phyloP scores from a whole-genome alignment of 2,888 invertebrate genomes.

The Latheticus oryzae region DNA sequence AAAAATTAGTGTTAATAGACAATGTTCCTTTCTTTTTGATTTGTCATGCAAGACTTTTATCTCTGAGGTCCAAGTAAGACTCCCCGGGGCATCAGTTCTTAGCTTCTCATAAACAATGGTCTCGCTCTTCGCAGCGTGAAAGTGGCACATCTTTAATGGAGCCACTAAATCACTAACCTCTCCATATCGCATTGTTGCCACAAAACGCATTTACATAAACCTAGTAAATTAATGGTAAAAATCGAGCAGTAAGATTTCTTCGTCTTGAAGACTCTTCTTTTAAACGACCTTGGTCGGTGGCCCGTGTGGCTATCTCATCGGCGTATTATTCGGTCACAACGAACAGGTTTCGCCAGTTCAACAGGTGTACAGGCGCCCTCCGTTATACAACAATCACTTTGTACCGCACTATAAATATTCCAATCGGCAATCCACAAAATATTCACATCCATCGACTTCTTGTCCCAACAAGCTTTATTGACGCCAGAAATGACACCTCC shows the following conservation, averaged over 20 bases:
- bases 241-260: slow-evolving; percentile 11
- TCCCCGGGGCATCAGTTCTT: too few species aligned
- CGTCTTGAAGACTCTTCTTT: slow-evolving; percentile 8
- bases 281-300: slow-evolving; percentile 47
- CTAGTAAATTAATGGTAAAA: slow-evolving; percentile 31
- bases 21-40: too few species aligned
- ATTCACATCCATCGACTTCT: slow-evolving; percentile 41
- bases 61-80: too few species aligned
- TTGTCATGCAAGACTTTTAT: too few species aligned
- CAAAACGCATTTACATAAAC: slow-evolving; percentile 27
- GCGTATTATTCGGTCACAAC: slow-evolving; percentile 51
- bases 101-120: slow-evolving; percentile 41
- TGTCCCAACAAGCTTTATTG: slow-evolving; percentile 36
- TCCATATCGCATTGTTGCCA: slow-evolving; percentile 29
- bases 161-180: slow-evolving; percentile 35
- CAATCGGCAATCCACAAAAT: slow-evolving; percentile 43
- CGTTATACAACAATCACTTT: slow-evolving; percentile 55
- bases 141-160: slow-evolving; percentile 43
- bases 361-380: slow-evolving; percentile 59
- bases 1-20: too few species aligned
- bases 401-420: slow-evolving; percentile 48
- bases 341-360: slow-evolving; percentile 60
- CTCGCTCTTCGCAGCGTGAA: slow-evolving; percentile 40
- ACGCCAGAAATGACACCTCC: slow-evolving; percentile 34
- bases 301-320: slow-evolving; percentile 45